Conservation (phyloP, 2,888 invertebrate species). For the Drosophila tanythrix region DNA sequence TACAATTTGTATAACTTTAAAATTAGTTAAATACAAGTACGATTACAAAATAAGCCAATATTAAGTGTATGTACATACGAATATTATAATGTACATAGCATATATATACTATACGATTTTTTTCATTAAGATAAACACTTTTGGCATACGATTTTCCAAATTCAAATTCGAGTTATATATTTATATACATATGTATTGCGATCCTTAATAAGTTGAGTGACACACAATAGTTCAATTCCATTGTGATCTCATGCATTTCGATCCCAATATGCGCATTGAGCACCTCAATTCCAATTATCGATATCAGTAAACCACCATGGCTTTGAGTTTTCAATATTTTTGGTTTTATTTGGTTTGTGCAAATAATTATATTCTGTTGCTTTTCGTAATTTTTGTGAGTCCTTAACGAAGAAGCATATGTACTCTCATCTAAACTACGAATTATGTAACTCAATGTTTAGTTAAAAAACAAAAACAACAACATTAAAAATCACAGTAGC, state of each 20-base stretch:
- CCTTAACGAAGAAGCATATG: conserved; percentile 67
- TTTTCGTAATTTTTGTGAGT: conserved; percentile 75
- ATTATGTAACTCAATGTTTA: conserved; percentile 70
- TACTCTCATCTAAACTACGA: conserved; percentile 44
- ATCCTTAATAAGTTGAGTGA: conserved; percentile 53
- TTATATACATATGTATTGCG: conserved; percentile 57
- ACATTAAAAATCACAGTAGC: conserved; percentile 73
- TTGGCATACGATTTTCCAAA: conserved; percentile 70
- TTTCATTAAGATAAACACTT: conserved; percentile 83
- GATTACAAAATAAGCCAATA: conserved; percentile 56
- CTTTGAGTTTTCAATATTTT: conserved; percentile 70
- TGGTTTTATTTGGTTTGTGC: conserved; percentile 71
- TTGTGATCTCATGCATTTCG: conserved; percentile 62
- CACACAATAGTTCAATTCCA: conserved; percentile 26
- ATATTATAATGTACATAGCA: conserved; percentile 43
- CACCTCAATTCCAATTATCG: conserved; percentile 35
- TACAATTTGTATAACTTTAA: conserved; percentile 61
- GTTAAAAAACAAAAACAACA: conserved; percentile 23
- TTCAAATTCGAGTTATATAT: conserved; percentile 39
- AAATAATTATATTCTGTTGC: conserved; percentile 75
- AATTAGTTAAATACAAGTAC: conserved; percentile 36
- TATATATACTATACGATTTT: conserved; percentile 64
- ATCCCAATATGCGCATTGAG: conserved; percentile 56
- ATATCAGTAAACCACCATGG: conserved; percentile 69
- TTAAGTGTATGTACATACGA: conserved; percentile 37